A percentile compares a stretch with the other conserved stretches of the same genome.
Conservation (phyloP, 1,140 invertebrate genomes). For the Sitophilus oryzae region DNA sequence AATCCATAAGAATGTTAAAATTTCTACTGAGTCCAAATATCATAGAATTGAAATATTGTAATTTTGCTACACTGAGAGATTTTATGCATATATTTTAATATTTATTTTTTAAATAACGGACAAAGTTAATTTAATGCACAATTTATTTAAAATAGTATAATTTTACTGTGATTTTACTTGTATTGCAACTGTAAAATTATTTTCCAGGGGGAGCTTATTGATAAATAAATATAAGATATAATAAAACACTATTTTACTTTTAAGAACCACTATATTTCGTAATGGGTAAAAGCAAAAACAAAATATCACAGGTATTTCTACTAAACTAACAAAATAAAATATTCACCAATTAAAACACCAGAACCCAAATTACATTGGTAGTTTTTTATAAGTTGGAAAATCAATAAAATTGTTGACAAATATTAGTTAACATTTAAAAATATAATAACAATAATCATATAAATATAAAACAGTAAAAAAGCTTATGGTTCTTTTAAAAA, state of each 20-base stretch:
- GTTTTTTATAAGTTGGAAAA: no score
- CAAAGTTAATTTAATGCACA: background rate
- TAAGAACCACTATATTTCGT: constrained; percentile 31
- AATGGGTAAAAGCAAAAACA: constrained; percentile 33
- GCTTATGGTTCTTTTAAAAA: constrained; percentile 7
- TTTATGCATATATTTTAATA: background rate
- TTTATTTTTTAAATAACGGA: constrained; percentile 1
- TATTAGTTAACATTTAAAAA: background rate
- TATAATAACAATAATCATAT: background rate
- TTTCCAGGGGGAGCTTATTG: background rate
- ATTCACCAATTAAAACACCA: constrained; percentile 14
- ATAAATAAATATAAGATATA: background rate
- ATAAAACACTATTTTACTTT: constrained; percentile 4
- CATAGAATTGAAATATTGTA: no score
- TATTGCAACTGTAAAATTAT: background rate
- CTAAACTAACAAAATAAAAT: constrained; percentile 13
- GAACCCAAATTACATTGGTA: constrained; percentile 5
- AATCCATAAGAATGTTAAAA: background rate
- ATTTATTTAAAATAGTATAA: background rate
- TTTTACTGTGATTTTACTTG: background rate
- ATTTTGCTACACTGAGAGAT: no score
- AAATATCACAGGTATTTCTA: constrained; percentile 36
- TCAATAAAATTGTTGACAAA: background rate
- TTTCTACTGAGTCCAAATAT: no score
- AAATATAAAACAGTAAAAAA: constrained; percentile 2